A percentile compares a stretch with the other conserved stretches of the same genome.
Evolutionary conservation across 2,797 vertebrate genomes (phyloP).

Genomic region (Phrynocephalus guinanensis): DNA sequence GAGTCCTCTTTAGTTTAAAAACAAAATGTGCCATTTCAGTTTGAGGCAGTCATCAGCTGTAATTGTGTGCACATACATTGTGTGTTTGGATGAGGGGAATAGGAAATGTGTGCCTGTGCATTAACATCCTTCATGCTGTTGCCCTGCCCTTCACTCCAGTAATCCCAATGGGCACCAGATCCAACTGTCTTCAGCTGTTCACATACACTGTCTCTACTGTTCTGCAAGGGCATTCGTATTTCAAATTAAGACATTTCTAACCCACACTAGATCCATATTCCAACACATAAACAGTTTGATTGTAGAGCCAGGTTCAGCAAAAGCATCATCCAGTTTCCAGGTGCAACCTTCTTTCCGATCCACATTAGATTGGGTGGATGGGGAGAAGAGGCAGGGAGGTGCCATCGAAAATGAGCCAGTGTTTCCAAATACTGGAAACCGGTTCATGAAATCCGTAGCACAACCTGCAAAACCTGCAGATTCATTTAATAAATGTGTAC

Average conservation of each 20-base stretch:
- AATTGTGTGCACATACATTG: neutral
- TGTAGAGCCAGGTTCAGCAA: neutral
- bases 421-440: neutral
- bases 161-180: neutral
- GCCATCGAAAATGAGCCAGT: neutral
- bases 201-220: neutral
- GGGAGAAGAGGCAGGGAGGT: neutral
- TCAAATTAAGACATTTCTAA: neutral
- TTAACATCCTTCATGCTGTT: neutral
- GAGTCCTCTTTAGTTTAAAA: neutral
- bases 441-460: neutral
- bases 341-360: neutral
- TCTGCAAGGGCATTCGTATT: neutral
- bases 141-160: neutral
- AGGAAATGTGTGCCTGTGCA: neutral
- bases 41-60: neutral
- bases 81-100: neutral
- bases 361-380: neutral
- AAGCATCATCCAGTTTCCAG: neutral
- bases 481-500: neutral
- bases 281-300: neutral
- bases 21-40: neutral
- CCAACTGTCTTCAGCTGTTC: neutral
- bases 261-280: neutral
- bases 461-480: neutral